These are phyloP conservation scores for Borostomias antarcticus DNA, from an alignment of 2,797 vertebrate species.

Conservation along the genomic window DNA sequence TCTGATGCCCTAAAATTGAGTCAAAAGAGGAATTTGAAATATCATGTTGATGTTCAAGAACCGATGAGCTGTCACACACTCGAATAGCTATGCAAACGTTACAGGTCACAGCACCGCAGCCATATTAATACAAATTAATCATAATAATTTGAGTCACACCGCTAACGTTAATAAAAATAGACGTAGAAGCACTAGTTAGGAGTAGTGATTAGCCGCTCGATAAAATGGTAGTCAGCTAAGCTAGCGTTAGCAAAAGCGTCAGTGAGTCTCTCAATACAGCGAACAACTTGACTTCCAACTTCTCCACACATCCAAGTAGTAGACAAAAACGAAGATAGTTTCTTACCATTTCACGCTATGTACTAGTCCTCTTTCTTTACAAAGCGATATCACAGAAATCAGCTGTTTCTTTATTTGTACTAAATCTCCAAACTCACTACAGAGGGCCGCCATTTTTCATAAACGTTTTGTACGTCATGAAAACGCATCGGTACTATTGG, in stretches of 20 bases:
- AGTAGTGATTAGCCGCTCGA: no score
- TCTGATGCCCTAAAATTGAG: constrained; percentile 87
- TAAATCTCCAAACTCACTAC: constrained; percentile 83
- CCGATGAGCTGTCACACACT: no score
- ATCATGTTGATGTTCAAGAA: neutral
- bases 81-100: no score
- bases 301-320: neutral
- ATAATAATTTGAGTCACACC: no score
- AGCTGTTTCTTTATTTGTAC: constrained; percentile 93
- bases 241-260: neutral
- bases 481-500: constrained; percentile 29
- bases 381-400: constrained; percentile 86
- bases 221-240: neutral
- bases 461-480: constrained; percentile 22
- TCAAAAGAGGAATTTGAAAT: constrained; percentile 1
- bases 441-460: constrained; percentile 76
- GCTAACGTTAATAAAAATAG: no score
- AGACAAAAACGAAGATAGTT: neutral
- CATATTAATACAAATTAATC: no score
- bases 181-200: no score
- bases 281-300: neutral
- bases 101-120: no score
- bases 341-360: constrained; percentile 95
- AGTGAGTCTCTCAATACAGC: neutral
- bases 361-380: constrained; percentile 90